Evolutionary conservation across 1,140 invertebrate species (phyloP), one percentile per base, ranked within the genome.

Genomic region (Teleopsis dalmanni): DNA sequence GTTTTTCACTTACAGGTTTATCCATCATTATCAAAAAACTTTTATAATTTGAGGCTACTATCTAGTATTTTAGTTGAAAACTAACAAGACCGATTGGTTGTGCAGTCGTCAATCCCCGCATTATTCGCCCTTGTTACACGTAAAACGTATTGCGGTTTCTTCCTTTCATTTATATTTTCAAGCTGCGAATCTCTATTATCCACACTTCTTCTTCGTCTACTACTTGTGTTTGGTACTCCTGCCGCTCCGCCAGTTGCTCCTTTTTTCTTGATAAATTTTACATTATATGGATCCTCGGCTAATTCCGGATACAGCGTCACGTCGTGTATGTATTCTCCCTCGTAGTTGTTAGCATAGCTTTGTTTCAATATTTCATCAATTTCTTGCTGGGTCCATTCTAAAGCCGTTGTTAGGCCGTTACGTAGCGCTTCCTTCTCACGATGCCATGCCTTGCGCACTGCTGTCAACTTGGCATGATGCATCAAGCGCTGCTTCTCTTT

Each of bases 281-380:
- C 83, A 74, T 95, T 96, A 72, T 89, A 94, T 3, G 92, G 91
- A 75, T 97, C 94, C 73, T 96, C 93, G 11, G 91, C 88, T 11
- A 97, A 76, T 65, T 95, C 88, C 0, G 93, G 91, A 75, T 91
- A 95, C 14, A 83, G 73, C 56, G 85, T 81, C 14, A 92, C 84
- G 61, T 93, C 88, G 68, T 94, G 88, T 49, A 91, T 84, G 74
- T 94, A 95, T 59, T 92, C 85, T 40, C 87, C 88, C 59, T 93
- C 87, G 72, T 93, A 95, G 55, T 83, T 87, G 4, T 81, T 76
- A 11, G 87, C 85, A 57, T 82, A 83, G 11, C 90, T 91, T 43
- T 79, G 74, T 58, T 94, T 91, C 47, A 89, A 73, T 21, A 92
- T 86, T 68, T 93, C 89, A 49, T 97, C 92, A 47, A 85, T 79